Percentiles rank a stretch among this genome's conserved stretches.
These are phyloP conservation scores for Takifugu rubripes DNA, from an alignment of 2,797 vertebrate species.

Conservation along the genomic window DNA sequence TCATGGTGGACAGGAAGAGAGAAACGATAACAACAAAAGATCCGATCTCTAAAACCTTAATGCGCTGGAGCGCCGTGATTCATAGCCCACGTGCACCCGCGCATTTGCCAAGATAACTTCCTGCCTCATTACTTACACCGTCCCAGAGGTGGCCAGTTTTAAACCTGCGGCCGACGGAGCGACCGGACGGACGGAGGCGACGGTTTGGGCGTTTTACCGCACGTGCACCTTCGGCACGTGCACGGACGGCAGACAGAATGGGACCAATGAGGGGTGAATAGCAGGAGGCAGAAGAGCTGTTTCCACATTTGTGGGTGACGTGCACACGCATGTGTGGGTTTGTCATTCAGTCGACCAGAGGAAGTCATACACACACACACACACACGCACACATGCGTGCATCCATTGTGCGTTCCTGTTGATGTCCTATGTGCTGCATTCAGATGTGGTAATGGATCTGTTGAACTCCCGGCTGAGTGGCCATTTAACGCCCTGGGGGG, in stretches of 20 bases:
- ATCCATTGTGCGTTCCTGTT: conserved; percentile 38
- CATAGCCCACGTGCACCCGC: conserved; percentile 25
- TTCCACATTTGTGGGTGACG: neutral
- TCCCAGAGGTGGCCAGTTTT: conserved; percentile 53
- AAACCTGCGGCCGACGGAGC: conserved; percentile 58
- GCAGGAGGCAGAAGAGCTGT: neutral
- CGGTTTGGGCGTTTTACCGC: too few species aligned
- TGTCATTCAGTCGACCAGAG: too few species aligned
- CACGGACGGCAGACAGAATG: conserved; percentile 17
- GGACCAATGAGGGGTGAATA: conserved; percentile 1
- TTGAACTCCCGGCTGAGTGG: conserved; percentile 49
- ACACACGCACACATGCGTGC: conserved; percentile 6
- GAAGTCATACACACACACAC: neutral
- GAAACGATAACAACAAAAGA: neutral
- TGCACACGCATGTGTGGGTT: neutral
- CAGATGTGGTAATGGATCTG: conserved; percentile 66
- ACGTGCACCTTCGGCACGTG: too few species aligned
- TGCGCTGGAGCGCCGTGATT: conserved; percentile 32
- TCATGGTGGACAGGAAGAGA: neutral
- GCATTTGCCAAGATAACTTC: conserved; percentile 40
- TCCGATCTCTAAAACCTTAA: conserved; percentile 10
- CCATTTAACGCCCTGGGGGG: conserved; percentile 65
- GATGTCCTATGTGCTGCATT: conserved; percentile 62
- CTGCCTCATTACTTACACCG: conserved; percentile 50
- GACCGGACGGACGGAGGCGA: conserved; percentile 50